These are phyloP conservation scores for Crioceris asparagi DNA, from an alignment of 2,888 invertebrate genomes.

Conservation along the genomic window DNA sequence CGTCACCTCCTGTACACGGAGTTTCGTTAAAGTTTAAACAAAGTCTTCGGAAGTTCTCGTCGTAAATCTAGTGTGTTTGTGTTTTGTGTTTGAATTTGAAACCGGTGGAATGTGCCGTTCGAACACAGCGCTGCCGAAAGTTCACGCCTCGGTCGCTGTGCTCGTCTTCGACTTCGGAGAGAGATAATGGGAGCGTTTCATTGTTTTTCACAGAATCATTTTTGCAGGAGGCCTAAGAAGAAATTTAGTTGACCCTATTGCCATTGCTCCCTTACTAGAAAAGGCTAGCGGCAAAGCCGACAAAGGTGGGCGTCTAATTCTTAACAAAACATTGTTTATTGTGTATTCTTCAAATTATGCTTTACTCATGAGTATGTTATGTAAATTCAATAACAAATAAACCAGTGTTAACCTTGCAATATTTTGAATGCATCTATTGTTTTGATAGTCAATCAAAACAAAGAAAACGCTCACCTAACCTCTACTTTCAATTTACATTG, in stretches of 20 bases:
- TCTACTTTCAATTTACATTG: too few relatives aligned
- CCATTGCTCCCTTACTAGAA: constrained; percentile 34
- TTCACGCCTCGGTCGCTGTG: constrained; percentile 31
- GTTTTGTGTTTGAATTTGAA: constrained; percentile 34
- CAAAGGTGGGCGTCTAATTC: constrained; percentile 36
- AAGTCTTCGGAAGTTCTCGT: background rate
- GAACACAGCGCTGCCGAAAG: constrained; percentile 29
- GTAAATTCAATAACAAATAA: too few relatives aligned
- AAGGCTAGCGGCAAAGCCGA: constrained; percentile 35
- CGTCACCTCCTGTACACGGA: constrained; percentile 7
- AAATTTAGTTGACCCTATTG: constrained; percentile 45
- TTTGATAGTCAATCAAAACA: too few relatives aligned
- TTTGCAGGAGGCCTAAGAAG: constrained; percentile 44
- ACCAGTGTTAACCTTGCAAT: too few relatives aligned
- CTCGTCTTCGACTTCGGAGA: constrained; percentile 35
- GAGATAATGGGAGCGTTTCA: constrained; percentile 44
- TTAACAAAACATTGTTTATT: too few relatives aligned
- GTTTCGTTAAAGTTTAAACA: constrained; percentile 7
- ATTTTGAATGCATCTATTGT: too few relatives aligned
- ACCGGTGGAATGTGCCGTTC: constrained; percentile 38
- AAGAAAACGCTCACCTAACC: too few relatives aligned
- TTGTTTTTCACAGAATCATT: constrained; percentile 41
- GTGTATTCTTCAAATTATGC: too few relatives aligned
- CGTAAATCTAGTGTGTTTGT: constrained; percentile 24
- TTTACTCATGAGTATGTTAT: too few relatives aligned